Conservation (phyloP, 2,888 invertebrate species). For the Athalia circularis region DNA sequence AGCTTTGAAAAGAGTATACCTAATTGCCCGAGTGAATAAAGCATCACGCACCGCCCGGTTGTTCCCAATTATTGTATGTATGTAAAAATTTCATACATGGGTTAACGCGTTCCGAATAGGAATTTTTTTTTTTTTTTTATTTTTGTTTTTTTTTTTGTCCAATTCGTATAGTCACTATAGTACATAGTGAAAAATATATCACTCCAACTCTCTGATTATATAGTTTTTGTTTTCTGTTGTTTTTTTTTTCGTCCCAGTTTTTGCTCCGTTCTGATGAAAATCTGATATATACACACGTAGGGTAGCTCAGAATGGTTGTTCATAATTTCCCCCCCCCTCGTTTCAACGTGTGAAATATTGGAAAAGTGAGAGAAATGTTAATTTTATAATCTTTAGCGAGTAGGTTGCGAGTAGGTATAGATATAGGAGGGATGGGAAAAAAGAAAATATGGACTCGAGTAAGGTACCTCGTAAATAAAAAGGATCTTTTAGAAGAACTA, state of each 20-base stretch:
- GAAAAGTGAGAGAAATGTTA: background rate
- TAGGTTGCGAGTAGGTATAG: background rate
- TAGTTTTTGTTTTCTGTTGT: too few relatives aligned
- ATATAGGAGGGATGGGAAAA: background rate
- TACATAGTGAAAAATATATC: too few relatives aligned
- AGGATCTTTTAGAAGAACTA: slow-evolving; percentile 3
- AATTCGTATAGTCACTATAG: too few relatives aligned
- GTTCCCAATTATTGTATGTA: slow-evolving; percentile 9
- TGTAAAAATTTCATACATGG: slow-evolving; percentile 13
- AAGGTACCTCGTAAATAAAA: slow-evolving; percentile 3
- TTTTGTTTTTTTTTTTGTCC: too few relatives aligned
- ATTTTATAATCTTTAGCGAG: background rate
- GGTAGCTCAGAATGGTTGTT: too few relatives aligned
- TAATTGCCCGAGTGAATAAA: slow-evolving; percentile 31
- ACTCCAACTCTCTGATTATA: too few relatives aligned
- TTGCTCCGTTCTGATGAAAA: too few relatives aligned
- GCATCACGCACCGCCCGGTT: slow-evolving; percentile 3
- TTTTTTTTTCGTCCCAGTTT: too few relatives aligned
- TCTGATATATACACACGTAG: too few relatives aligned
- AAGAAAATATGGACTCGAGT: background rate
- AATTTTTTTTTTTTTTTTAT: too few relatives aligned
- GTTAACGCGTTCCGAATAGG: slow-evolving; percentile 20
- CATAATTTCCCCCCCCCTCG: too few relatives aligned
- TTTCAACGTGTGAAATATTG: background rate
- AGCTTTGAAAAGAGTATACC: slow-evolving; percentile 32